Base-by-base conservation (phyloP, 2,888 invertebrate species). In the Acleris holmiana region DNA sequence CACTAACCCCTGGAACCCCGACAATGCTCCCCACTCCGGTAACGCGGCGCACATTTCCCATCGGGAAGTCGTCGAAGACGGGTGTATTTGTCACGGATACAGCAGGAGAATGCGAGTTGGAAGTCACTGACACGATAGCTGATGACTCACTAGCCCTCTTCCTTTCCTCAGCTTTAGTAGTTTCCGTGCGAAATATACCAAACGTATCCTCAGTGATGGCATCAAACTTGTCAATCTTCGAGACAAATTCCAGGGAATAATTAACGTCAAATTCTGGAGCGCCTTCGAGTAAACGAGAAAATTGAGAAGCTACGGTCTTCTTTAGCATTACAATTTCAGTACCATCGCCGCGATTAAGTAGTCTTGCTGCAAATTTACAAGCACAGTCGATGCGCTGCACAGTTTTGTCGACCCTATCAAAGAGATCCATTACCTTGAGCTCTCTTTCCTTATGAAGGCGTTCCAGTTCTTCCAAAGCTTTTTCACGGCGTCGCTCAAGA, bases 381-480 rank as follows among this genome's bases (percentile, higher is more conserved):
- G 98, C 98, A 79, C 97, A 96, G 77, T 97, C 97, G 68, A 98
- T 95, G 76, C 96, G 95, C 69, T 96, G 96, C 69, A 96, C 95
- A 4, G 96, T 96, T 80, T 97, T 97, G 75, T 97, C 97, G 61
- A 98, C 95, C 67, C 95, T 95, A 79, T 97, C 96, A 79, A 96
- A 95, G 68, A 96, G 93, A 80, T 98, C 98, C 98, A 98, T 98
- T 41, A 98, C 96, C 84, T 96, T 96, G 46, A 98, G 93, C 85
- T 98, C 98, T 67, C 97, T 95, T 77, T 96, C 95, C 67, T 96
- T 96, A 84, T 98, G 98, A 69, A 97, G 85, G 70, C 94, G 94
- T 75, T 96, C 95, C 51, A 97, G 93, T 78, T 96, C 95, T 71
- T 94, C 94, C 21, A 97, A 87, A 18, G 96, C 94, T 56, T 95